Conservation (phyloP, 1,140 invertebrate genomes). For the Drosophila trapezifrons region DNA sequence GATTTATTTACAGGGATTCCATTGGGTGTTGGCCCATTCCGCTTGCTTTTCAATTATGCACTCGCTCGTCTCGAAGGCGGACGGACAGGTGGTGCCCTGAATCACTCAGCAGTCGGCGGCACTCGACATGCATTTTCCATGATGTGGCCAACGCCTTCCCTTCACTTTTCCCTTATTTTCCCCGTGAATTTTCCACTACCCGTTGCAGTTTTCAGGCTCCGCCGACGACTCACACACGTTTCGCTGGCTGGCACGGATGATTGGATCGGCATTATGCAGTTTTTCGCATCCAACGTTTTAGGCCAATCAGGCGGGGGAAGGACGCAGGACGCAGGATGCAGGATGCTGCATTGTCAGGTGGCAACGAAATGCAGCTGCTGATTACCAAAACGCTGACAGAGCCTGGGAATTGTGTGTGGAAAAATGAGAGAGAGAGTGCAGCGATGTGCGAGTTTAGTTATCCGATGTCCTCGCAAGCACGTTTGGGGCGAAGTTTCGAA, state of each 20-base stretch:
- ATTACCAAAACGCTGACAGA: slow-evolving; percentile 33
- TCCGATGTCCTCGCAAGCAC: slow-evolving; percentile 1
- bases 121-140: slow-evolving; percentile 45
- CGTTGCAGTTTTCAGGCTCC: neutral
- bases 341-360: slow-evolving; percentile 38
- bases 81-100: slow-evolving; percentile 25
- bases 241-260: slow-evolving; percentile 26
- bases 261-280: slow-evolving; percentile 45
- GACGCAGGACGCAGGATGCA: neutral
- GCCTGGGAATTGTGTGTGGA: slow-evolving; percentile 17
- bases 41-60: slow-evolving; percentile 29
- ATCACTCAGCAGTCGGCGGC: slow-evolving; percentile 21
- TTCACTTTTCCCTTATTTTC: neutral
- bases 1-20: slow-evolving; percentile 3
- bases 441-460: slow-evolving; percentile 28
- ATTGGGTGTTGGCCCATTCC: slow-evolving; percentile 2
- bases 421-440: slow-evolving; percentile 5
- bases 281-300: slow-evolving; percentile 22
- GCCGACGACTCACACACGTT: neutral
- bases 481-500: neutral
- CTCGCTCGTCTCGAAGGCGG: neutral
- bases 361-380: slow-evolving; percentile 23
- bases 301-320: slow-evolving; percentile 35
- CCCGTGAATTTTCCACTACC: neutral
- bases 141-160: slow-evolving; percentile 22